Base-by-base conservation (phyloP, 2,797 vertebrate species). In the Cyclopterus lumpus region DNA sequence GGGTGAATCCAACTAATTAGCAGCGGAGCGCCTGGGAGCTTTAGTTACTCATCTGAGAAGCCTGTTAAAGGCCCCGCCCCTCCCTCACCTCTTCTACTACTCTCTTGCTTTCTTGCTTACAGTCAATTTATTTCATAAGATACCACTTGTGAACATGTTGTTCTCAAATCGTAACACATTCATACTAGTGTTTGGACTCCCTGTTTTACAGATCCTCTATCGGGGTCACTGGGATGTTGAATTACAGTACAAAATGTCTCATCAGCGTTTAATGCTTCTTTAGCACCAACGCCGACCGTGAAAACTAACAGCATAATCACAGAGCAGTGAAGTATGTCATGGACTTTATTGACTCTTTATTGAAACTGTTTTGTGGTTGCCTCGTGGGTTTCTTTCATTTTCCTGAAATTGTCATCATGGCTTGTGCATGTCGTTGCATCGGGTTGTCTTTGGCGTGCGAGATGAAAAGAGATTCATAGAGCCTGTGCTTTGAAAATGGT, bases 1-100 rank as follows among this genome's bases (percentile, higher is more conserved):
- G 87, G 77, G 64, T 83, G 88, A 93, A 88, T 92, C 78, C 86
- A 82, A 84, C 92, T 94, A 94, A 95, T 95, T 94, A 93, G 89
- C 81, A 89, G 79, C 81, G 55, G 34, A 86, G 85, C 15, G 86
- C 79, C 86, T 84, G 82, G 72, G 85, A 86, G 89, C 80, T 85
- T 89, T 77, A 83, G 84, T 87, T 91, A 85, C 80, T 86, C 90
- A 91, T 93, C 91, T 90, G 82, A 89, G 86, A 90, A 90, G 79
- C 87, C 88, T 82, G 88, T 91, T 90, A 90, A 82, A 67, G 51
- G 26, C 40, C 32, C 36, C 11, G 67, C 48, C 24, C 58, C 36
- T 62, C 46, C 55, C 49, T 28, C 64, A 70, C 71, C 38, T 20
- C 64, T 74, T 28, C 30, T 34, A 53, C 28, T 61, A 42, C 58